Evolutionary conservation across 2,888 invertebrate species (phyloP), one percentile per base, ranked within the genome.

Genomic region (Trachelus iudaicus): DNA sequence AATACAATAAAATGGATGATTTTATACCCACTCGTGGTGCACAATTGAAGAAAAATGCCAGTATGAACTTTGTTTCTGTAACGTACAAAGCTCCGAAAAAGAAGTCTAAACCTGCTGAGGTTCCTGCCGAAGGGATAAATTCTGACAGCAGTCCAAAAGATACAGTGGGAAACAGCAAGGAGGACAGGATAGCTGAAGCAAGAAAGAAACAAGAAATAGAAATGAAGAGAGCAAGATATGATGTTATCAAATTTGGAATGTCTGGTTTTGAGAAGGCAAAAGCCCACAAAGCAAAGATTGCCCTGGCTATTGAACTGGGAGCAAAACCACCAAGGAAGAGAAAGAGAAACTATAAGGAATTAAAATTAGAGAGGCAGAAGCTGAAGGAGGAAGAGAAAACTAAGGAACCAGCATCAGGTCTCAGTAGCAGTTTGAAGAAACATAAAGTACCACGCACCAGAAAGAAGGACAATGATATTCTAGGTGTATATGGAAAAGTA

Each of bases 211-310:
- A 92, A 73, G 94, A 95, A 86, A 92, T 96, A 81, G 95, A 96
- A 85, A 94, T 98, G 86, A 96, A 96, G 85, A 94, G 93, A 86
- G 95, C 96, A 1, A 94, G 96, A 76, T 95, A 95, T 90, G 98
- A 98, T 89, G 94, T 98, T 6, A 94, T 96, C 11, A 97, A 96
- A 88, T 96, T 97, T 91, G 97, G 97, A 56, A 95, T 96, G 92
- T 94, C 94, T 35, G 97, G 96, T 76, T 94, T 97, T 77, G 93
- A 94, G 78, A 92, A 94, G 3, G 92, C 93, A 13, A 95, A 95
- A 87, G 96, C 96, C 86, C 94, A 95, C 85, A 94, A 96, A 89
- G 96, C 96, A n/a, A 96, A 96, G 92, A 94, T 96, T 73, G 95
- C 95, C 6, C 91, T 96, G 30, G 95, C 96, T 0, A 94, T 98